Conservation (phyloP, 2,888 invertebrate species). For the Hemistola chrysoprasaria region DNA sequence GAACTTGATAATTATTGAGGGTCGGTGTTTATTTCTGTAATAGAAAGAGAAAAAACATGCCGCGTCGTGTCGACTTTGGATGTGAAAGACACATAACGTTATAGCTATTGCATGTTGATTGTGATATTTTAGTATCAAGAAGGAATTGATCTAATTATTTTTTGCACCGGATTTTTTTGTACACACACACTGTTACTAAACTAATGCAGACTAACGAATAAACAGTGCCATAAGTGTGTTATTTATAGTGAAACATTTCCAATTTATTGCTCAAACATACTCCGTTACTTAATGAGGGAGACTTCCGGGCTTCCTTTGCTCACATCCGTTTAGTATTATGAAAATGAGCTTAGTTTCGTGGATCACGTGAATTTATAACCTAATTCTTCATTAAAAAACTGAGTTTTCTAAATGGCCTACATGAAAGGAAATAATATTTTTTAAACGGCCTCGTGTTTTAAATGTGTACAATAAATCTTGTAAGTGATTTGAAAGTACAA, state of each 20-base stretch:
- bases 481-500: constrained; percentile 75
- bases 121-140: constrained; percentile 24
- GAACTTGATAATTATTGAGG: no score
- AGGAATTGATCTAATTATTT: constrained; percentile 26
- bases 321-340: constrained; percentile 44
- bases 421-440: background rate
- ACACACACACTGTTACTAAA: constrained; percentile 17
- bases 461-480: constrained; percentile 47
- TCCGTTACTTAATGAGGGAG: constrained; percentile 44
- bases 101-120: no score
- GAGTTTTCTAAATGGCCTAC: background rate
- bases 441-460: constrained; percentile 23
- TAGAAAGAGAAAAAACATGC: no score
- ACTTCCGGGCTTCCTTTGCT: constrained; percentile 63
- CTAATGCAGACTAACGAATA: constrained; percentile 63
- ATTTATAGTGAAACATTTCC: constrained; percentile 47
- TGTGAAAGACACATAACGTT: no score
- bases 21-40: no score
- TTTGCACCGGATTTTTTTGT: constrained; percentile 6
- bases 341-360: constrained; percentile 23
- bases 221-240: constrained; percentile 73
- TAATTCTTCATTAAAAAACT: no score
- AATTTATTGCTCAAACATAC: constrained; percentile 65
- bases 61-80: no score
- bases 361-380: background rate